These are phyloP conservation scores for Chloroclysta siterata DNA, from an alignment of 2,888 invertebrate species.

Conservation along the genomic window DNA sequence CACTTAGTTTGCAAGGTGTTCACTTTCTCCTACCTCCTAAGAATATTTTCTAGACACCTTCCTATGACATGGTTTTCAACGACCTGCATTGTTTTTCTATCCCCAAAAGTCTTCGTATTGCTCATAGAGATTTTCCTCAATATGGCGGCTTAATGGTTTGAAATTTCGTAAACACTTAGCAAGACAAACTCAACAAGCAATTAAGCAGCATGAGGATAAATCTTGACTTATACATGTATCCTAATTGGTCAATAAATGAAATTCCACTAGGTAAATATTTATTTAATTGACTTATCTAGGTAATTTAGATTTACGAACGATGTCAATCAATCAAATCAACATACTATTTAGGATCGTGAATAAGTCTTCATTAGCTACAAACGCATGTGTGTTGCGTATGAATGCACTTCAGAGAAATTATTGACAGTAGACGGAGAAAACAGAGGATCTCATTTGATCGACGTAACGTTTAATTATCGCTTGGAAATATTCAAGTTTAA, in stretches of 20 bases:
- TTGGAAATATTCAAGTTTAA: constrained; percentile 56
- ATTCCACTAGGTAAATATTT: neutral
- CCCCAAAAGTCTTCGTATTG: no score
- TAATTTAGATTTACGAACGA: constrained; percentile 5
- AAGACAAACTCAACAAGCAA: neutral
- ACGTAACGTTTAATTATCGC: constrained; percentile 52
- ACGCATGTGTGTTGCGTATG: constrained; percentile 15
- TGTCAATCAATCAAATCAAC: constrained; percentile 20
- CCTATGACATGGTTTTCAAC: neutral
- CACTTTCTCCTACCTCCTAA: neutral
- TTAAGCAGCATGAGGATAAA: neutral
- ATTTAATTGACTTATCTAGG: neutral
- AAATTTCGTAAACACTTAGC: no score
- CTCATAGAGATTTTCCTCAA: no score
- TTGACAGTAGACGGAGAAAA: constrained; percentile 46
- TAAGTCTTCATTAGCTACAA: constrained; percentile 22
- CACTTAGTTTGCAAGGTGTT: neutral
- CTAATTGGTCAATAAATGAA: neutral
- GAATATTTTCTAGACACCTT: neutral
- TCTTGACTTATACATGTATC: neutral
- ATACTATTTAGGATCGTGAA: constrained; percentile 23
- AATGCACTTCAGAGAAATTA: constrained; percentile 30
- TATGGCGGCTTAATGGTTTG: no score
- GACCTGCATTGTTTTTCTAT: neutral
- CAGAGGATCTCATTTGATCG: constrained; percentile 46